Conservation (phyloP, 2,797 vertebrate species). For the Esox lucius region DNA sequence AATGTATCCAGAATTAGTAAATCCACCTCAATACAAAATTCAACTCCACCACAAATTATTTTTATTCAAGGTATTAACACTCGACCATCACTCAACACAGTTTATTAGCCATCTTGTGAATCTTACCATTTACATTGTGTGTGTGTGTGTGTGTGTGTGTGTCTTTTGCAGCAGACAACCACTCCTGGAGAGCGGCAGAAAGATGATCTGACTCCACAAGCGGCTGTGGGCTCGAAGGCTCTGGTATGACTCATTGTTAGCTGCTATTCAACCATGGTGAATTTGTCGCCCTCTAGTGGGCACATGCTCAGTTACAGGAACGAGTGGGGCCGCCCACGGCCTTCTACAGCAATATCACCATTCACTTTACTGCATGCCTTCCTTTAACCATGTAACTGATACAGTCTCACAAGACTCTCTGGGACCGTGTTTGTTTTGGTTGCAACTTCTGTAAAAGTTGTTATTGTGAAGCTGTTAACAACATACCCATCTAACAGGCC, state of each 20-base stretch:
- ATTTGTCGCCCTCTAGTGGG: conserved; percentile 60
- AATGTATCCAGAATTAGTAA: too few relatives aligned
- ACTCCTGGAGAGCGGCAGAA: conserved; percentile 11
- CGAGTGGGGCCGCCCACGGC: neutral
- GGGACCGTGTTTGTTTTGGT: neutral
- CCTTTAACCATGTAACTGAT: neutral
- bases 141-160: conserved; percentile 23
- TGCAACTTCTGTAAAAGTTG: neutral
- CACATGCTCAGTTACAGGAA: too few relatives aligned
- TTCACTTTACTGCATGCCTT: neutral
- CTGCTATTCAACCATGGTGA: neutral
- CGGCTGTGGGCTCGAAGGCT: neutral
- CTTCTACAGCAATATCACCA: neutral
- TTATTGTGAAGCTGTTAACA: neutral
- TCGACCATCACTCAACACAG: too few relatives aligned
- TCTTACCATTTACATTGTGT: neutral
- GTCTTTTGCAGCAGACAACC: conserved; percentile 33
- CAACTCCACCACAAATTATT: too few relatives aligned
- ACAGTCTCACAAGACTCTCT: conserved; percentile 7
- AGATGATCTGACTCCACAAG: conserved; percentile 10
- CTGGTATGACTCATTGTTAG: conserved; percentile 32
- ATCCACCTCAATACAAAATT: too few relatives aligned
- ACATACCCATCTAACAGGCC: neutral
- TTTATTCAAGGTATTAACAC: too few relatives aligned
- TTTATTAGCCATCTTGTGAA: neutral